Conservation (phyloP, 1,140 invertebrate genomes). For the Drosophila equinoxialis region DNA sequence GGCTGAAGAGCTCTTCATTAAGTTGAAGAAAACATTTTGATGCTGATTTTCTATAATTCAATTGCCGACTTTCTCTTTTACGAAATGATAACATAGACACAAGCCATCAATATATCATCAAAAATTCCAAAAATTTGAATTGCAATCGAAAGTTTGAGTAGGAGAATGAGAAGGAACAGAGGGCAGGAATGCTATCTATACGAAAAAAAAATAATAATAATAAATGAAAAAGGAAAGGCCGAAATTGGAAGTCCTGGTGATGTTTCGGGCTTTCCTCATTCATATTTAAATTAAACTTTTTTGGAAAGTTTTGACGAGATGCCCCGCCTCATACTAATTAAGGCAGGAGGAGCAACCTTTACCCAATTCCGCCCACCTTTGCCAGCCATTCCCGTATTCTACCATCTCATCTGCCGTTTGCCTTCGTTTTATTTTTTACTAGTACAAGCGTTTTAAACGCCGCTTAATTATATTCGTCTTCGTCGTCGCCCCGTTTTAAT, state of each 20-base stretch:
- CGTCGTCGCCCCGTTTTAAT: conserved; percentile 17
- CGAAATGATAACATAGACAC: neutral
- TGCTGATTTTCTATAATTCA: conserved; percentile 4
- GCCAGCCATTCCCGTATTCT: neutral
- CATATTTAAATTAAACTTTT: conserved; percentile 78
- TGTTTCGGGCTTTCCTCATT: conserved; percentile 46
- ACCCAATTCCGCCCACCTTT: conserved; percentile 23
- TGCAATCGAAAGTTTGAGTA: neutral
- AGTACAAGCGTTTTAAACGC: conserved; percentile 77
- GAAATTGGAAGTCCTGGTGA: neutral
- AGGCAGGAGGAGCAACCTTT: conserved; percentile 20
- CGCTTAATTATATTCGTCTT: conserved; percentile 75
- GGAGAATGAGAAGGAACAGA: neutral
- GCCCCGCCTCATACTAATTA: conserved; percentile 42
- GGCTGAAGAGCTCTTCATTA: neutral
- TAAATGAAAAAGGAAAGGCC: conserved; percentile 18
- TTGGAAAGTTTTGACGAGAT: conserved; percentile 58
- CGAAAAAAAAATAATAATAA: neutral
- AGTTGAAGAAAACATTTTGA: neutral
- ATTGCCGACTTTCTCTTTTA: neutral
- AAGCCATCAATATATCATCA: conserved; percentile 6
- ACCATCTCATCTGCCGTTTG: neutral
- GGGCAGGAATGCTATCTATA: neutral
- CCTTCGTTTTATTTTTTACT: conserved; percentile 14
- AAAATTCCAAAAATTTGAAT: conserved; percentile 10